A percentile compares a stretch with the other conserved stretches of the same genome.
phyloP scores from a whole-genome alignment of 2,888 invertebrate genomes.

The Harpalus rubripes region DNA sequence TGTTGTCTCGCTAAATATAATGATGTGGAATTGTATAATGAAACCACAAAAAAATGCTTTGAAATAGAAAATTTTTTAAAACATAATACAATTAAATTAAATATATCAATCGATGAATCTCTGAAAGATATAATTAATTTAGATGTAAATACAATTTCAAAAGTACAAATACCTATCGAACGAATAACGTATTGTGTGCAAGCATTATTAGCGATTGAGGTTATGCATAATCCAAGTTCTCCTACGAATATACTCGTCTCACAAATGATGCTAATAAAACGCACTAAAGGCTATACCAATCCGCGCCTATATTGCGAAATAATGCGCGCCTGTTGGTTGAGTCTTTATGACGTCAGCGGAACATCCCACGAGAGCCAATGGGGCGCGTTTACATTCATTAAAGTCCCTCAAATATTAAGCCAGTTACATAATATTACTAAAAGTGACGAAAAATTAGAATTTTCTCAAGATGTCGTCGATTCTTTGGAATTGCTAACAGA shows the following conservation, averaged over 20 bases:
- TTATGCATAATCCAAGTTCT: constrained; percentile 90
- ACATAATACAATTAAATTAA: constrained; percentile 81
- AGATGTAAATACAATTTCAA: constrained; percentile 82
- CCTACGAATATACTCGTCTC: constrained; percentile 89
- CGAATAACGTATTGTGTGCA: constrained; percentile 87
- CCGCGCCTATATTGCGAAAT: constrained; percentile 92
- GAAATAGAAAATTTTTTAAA: constrained; percentile 84
- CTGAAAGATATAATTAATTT: constrained; percentile 82
- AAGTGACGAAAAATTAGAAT: constrained; percentile 82
- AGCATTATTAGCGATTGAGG: constrained; percentile 90
- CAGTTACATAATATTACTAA: constrained; percentile 82
- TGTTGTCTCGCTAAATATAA: constrained; percentile 90
- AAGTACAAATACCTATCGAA: constrained; percentile 80
- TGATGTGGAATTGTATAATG: constrained; percentile 84
- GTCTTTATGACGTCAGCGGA: constrained; percentile 91
- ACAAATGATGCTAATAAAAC: constrained; percentile 90
- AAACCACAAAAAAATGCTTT: constrained; percentile 85
- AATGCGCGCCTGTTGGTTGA: constrained; percentile 92
- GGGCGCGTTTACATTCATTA: constrained; percentile 96
- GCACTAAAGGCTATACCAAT: constrained; percentile 89
- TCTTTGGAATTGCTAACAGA: constrained; percentile 92
- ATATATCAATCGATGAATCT: constrained; percentile 81
- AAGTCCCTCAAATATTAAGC: constrained; percentile 90
- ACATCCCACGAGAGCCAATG: constrained; percentile 93
- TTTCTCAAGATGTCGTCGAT: constrained; percentile 87